These are phyloP conservation scores for Aulostomus chinensis DNA, from an alignment of 2,797 vertebrate species.

Conservation along the genomic window DNA sequence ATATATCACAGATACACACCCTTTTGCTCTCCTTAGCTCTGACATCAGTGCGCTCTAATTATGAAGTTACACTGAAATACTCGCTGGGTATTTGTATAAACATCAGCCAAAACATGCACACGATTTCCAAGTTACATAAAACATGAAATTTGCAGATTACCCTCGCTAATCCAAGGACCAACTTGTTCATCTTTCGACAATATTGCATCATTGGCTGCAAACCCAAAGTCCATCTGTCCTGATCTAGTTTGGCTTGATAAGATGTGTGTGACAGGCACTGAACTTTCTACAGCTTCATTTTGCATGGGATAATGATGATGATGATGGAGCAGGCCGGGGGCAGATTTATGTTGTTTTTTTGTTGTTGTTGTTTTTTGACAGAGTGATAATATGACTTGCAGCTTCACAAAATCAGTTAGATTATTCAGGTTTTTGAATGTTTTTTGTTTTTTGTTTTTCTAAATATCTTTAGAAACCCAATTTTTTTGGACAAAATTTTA, in stretches of 20 bases:
- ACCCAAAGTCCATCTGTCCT: constrained; percentile 57
- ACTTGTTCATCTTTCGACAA: constrained; percentile 69
- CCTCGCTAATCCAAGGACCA: constrained; percentile 67
- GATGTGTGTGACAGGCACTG: constrained; percentile 41
- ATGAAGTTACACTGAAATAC: constrained; percentile 52
- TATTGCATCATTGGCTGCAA: constrained; percentile 62
- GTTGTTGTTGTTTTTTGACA: constrained; percentile 26
- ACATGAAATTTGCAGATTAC: constrained; percentile 72
- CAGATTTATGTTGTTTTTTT: too few relatives aligned
- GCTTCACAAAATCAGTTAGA: constrained; percentile 8
- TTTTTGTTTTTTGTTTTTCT: too few relatives aligned
- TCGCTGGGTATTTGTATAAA: constrained; percentile 57
- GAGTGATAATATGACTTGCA: constrained; percentile 3
- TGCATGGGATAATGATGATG: constrained; percentile 20
- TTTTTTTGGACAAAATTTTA: background rate
- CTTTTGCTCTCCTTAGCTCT: constrained; percentile 20
- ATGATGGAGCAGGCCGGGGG: constrained; percentile 6
- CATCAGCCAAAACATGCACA: constrained; percentile 62
- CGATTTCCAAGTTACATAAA: constrained; percentile 68
- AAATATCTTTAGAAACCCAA: too few relatives aligned
- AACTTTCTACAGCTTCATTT: constrained; percentile 35
- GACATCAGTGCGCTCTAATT: constrained; percentile 43
- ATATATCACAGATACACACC: constrained; percentile 23
- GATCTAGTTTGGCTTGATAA: constrained; percentile 48
- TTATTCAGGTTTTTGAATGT: background rate